phyloP scores from a whole-genome alignment of 1,140 invertebrate species.

The Platyscapa corneri region DNA sequence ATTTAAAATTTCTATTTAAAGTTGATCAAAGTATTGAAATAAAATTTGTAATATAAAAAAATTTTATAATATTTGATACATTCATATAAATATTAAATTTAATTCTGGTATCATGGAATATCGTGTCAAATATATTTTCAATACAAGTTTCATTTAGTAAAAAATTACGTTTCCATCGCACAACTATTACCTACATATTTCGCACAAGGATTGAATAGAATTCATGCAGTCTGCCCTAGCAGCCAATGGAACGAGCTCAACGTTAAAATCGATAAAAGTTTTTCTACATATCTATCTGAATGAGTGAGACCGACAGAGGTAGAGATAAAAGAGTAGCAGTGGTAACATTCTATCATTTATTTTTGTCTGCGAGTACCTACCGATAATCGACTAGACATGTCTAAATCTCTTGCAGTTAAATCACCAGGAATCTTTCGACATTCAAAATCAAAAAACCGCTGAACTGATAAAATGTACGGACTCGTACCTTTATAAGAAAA shows the following conservation, averaged over 20 bases:
- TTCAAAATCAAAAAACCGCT: neutral
- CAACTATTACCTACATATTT: neutral
- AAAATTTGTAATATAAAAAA: neutral
- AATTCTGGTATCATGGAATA: neutral
- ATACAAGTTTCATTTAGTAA: neutral
- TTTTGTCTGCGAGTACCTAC: neutral
- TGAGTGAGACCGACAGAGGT: neutral
- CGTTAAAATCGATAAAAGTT: conserved; percentile 27
- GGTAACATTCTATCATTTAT: neutral
- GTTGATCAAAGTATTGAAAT: no score
- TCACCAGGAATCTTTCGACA: neutral
- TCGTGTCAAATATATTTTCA: neutral
- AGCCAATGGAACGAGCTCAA: conserved; percentile 17
- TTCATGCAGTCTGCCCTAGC: neutral
- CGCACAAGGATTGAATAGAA: neutral
- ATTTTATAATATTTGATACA: neutral
- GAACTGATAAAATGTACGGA: neutral
- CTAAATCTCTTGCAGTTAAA: neutral
- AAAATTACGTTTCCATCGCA: neutral
- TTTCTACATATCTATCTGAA: conserved; percentile 9
- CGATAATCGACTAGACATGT: neutral
- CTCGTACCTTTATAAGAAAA: neutral
- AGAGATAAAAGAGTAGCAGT: neutral
- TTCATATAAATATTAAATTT: neutral
- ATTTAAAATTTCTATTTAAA: no score